Conservation (phyloP, 2,797 vertebrate species). For the Silurus aristotelis region DNA sequence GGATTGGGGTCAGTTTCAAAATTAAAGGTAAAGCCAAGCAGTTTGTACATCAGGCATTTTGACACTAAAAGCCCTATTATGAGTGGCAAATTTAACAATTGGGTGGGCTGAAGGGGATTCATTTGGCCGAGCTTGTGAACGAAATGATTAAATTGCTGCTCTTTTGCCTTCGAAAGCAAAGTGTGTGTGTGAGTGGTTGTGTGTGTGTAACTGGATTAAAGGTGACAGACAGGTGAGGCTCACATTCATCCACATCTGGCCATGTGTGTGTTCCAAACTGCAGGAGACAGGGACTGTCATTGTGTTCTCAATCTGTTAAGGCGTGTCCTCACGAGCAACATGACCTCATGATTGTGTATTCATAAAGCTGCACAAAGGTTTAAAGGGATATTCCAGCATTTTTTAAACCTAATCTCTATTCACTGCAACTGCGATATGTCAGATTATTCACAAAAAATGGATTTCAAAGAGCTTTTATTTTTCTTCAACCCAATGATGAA, state of each 20-base stretch:
- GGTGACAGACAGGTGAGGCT: conserved; percentile 38
- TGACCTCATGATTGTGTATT: conserved; percentile 1
- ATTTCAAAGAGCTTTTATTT: background rate
- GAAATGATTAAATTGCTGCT: background rate
- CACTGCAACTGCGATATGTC: background rate
- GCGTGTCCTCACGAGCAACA: conserved; percentile 8
- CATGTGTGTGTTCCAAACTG: conserved; percentile 16
- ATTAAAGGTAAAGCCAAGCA: background rate
- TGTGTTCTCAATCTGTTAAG: conserved; percentile 13
- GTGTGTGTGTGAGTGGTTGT: conserved; percentile 7
- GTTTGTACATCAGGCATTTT: background rate
- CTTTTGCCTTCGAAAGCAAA: conserved; percentile 15
- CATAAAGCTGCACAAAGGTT: too few relatives aligned
- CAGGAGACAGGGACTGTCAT: conserved; percentile 15
- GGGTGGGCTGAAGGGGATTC: background rate
- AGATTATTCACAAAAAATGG: background rate
- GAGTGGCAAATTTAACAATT: background rate
- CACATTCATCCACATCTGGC: background rate
- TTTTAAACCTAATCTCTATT: background rate
- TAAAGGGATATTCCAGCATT: conserved; percentile 19
- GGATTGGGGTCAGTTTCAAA: background rate
- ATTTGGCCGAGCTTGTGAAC: background rate
- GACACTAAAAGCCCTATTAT: background rate
- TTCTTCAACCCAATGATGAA: too few relatives aligned
- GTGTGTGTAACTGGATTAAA: conserved; percentile 37